Conservation (phyloP, 2,888 invertebrate genomes). For the Junonia oenone region DNA sequence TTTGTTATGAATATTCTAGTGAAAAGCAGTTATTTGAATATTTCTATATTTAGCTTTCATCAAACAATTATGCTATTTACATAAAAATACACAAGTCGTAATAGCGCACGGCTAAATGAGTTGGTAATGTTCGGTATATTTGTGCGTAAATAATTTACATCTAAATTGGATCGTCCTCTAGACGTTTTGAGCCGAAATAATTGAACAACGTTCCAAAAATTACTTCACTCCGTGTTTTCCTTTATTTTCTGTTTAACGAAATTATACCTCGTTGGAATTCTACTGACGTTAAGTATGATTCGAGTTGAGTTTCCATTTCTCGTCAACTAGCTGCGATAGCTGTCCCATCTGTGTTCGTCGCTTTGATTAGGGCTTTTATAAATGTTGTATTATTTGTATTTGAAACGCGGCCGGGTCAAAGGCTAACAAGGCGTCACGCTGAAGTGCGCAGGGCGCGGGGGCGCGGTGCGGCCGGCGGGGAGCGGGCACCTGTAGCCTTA, state of each 20-base stretch:
- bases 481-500: neutral
- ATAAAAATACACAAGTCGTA: neutral
- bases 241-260: neutral
- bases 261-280: neutral
- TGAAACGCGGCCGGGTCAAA: slow-evolving; percentile 5
- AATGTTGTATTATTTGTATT: slow-evolving; percentile 10
- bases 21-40: neutral
- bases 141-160: slow-evolving; percentile 13
- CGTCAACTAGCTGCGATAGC: neutral
- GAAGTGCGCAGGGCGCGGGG: neutral
- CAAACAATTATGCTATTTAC: neutral
- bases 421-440: slow-evolving; percentile 12
- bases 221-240: neutral
- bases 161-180: slow-evolving; percentile 9
- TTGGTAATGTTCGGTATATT: neutral
- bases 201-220: slow-evolving; percentile 7
- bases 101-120: neutral
- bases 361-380: slow-evolving; percentile 2
- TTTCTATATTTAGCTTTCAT: neutral
- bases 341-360: neutral
- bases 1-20: neutral
- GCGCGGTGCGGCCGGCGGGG: neutral
- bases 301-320: neutral
- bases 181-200: slow-evolving; percentile 5
- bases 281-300: neutral